phyloP scores from a whole-genome alignment of 2,113 vertebrate species.

The Cryptomyrus ogoouensis region DNA sequence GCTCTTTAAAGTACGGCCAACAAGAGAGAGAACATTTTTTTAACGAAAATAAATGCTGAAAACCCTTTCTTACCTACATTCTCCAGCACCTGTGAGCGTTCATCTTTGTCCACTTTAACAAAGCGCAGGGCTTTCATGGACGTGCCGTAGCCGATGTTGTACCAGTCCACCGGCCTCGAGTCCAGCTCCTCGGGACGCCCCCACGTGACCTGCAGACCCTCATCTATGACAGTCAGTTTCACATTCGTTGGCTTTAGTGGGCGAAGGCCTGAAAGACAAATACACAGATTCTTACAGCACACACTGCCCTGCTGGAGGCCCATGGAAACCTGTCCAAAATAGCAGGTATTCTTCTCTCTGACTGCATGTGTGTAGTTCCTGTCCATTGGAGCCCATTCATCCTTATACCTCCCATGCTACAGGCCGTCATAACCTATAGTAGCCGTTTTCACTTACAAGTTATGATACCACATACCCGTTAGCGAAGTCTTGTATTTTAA shows the following conservation, averaged over 20 bases:
- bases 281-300: background rate
- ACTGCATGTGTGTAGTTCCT: background rate
- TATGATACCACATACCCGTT: background rate
- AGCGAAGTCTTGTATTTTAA: background rate
- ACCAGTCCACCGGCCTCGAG: constrained; percentile 59
- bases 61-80: constrained; percentile 61
- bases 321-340: background rate
- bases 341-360: background rate
- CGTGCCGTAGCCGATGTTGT: constrained; percentile 64
- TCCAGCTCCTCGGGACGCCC: constrained; percentile 61
- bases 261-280: constrained; percentile 45
- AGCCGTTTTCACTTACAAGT: background rate
- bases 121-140: constrained; percentile 64
- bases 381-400: background rate
- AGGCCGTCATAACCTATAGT: background rate
- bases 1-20: background rate
- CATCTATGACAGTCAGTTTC: constrained; percentile 59
- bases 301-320: background rate
- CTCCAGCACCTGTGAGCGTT: constrained; percentile 54
- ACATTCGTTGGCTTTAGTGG: constrained; percentile 59
- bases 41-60: no score
- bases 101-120: constrained; percentile 55
- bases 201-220: constrained; percentile 62
- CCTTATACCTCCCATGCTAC: background rate
- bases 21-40: background rate